Percentiles rank a stretch among this genome's conserved stretches.
phyloP scores from a whole-genome alignment of 2,797 vertebrate genomes.

The Enteromius unitaeniatus region DNA sequence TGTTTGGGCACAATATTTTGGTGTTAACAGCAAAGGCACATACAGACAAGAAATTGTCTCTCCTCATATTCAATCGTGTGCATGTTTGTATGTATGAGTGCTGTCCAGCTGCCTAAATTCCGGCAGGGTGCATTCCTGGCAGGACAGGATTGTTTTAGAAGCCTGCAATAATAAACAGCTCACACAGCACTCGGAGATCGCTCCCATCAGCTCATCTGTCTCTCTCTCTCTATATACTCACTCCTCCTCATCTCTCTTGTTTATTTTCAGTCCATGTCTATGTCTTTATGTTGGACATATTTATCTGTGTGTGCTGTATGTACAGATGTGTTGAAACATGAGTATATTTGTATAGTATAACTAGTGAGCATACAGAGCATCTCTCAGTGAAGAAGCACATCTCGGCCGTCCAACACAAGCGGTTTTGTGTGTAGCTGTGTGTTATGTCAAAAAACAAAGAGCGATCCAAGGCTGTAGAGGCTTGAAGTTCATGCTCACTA shows the following conservation, averaged over 20 bases:
- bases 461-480: not conserved
- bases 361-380: constrained; percentile 8
- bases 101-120: constrained; percentile 34
- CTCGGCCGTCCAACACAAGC: constrained; percentile 24
- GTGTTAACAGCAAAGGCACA: constrained; percentile 5
- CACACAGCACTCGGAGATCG: constrained; percentile 9
- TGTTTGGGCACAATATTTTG: constrained; percentile 35
- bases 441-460: constrained; percentile 32
- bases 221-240: constrained; percentile 24
- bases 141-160: constrained; percentile 54
- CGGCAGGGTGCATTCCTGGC: constrained; percentile 49
- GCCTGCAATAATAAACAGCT: constrained; percentile 60
- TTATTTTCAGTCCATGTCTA: constrained; percentile 30
- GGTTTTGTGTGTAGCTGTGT: constrained; percentile 16
- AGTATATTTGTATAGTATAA: constrained; percentile 32
- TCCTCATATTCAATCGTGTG: constrained; percentile 2
- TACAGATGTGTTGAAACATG: constrained; percentile 47
- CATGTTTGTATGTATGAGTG: constrained; percentile 29
- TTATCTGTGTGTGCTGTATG: constrained; percentile 45
- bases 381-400: constrained; percentile 36
- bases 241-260: constrained; percentile 21
- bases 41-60: not conserved
- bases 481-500: constrained; percentile 18
- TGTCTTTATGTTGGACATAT: constrained; percentile 48
- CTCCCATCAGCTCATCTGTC: constrained; percentile 26